Evolutionary conservation across 2,797 vertebrate genomes (phyloP).

Genomic region (Tinamus major): DNA sequence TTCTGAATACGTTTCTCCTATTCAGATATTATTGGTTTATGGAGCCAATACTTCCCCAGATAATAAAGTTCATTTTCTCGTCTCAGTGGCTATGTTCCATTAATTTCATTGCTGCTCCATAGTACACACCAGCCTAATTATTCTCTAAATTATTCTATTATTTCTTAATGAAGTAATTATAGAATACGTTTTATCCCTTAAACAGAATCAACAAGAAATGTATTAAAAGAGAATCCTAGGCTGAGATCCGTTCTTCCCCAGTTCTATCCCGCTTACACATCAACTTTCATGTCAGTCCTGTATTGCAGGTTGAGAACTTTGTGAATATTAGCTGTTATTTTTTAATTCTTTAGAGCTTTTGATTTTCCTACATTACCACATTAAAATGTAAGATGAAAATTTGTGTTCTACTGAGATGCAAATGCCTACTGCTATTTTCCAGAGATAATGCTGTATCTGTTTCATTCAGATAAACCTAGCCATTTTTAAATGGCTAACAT

Average conservation of each 20-base stretch:
- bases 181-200: not conserved
- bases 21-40: not conserved
- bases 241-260: not conserved
- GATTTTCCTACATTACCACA: not conserved
- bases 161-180: not conserved
- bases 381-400: not conserved
- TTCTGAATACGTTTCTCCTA: not conserved
- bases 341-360: not conserved
- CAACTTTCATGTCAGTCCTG: not conserved
- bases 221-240: fast-evolving
- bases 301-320: not conserved
- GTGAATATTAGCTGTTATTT: not conserved
- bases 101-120: not conserved
- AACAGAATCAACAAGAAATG: not conserved
- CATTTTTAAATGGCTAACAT: not conserved
- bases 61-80: not conserved
- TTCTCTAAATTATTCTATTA: not conserved
- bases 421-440: not conserved
- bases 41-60: not conserved
- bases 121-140: not conserved
- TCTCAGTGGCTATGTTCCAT: not conserved
- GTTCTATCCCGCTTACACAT: not conserved
- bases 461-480: not conserved
- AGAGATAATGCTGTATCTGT: not conserved
- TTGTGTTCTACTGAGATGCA: not conserved